Conservation (phyloP, 2,113 vertebrate genomes). For the Recurvirostra avosetta region DNA sequence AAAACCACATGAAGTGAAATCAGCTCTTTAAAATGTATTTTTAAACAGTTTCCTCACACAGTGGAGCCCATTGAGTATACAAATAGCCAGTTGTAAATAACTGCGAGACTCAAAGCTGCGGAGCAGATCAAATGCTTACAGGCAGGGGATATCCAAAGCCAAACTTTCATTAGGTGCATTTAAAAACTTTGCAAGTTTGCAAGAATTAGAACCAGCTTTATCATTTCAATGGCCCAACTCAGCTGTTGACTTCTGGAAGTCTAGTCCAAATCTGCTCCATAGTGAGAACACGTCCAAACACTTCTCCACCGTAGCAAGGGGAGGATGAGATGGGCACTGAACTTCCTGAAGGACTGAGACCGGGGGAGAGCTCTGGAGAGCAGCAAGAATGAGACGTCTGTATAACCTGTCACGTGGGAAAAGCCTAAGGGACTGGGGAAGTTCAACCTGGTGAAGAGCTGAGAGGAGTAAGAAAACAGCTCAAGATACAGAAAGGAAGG, state of each 20-base stretch:
- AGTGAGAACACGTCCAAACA: not conserved
- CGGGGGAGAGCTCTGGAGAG: not conserved
- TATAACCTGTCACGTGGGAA: not conserved
- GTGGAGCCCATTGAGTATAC: conserved; percentile 33
- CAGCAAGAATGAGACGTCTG: not conserved
- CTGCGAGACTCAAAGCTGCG: not conserved
- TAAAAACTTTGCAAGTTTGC: not conserved
- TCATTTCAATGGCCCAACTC: not conserved
- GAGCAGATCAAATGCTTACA: not conserved
- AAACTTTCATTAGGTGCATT: not conserved
- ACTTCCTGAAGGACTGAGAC: not conserved
- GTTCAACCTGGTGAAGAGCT: not conserved
- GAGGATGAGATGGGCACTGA: not conserved
- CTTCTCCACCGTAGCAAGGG: not conserved
- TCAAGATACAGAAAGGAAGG: not conserved
- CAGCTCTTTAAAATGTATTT: conserved; percentile 40
- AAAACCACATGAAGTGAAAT: conserved; percentile 47
- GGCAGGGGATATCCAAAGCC: not conserved
- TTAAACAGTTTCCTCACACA: conserved; percentile 41
- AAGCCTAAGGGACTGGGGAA: not conserved
- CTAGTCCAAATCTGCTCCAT: not conserved
- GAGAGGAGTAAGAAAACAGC: not conserved
- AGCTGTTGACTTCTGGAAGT: not conserved
- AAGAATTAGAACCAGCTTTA: not conserved
- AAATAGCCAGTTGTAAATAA: conserved; percentile 38